Evolutionary conservation across 2,888 invertebrate species (phyloP), one percentile per base, ranked within the genome.

Genomic region (Orchestes rusci): DNA sequence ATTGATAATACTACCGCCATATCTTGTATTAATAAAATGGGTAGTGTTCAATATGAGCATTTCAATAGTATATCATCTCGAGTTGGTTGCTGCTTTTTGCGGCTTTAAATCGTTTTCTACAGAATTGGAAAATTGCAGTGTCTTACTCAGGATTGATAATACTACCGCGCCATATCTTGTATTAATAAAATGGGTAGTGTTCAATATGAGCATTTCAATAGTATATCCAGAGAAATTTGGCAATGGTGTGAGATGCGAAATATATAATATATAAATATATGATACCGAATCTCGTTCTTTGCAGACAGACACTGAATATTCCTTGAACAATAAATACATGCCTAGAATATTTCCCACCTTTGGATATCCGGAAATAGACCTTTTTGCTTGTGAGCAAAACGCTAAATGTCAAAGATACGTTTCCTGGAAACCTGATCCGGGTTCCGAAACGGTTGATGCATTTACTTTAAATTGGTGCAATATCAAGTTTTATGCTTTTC

Each of bases 401-500:
- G 28, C 39, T n/a, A 59, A 59, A 47, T 59, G 57, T 28, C n/a
- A 34, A 19, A 50, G 39, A 36, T 59, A 49, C 40, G 28, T 57
- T n/a, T 60, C 57, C 3, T 59, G 58, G 53, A 34, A 46, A 17
- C 29, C 36, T 30, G 55, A 57, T 34, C 56, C 57, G 33, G 37
- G 45, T 4, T 48, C 56, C 1, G 12, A 38, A 2, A 48, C 45
- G 2, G 43, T 58, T 1, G 56, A 58, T 35, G 58, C 59, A 1
- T 59, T 59, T 41, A 58, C 52, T 12, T 49, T 37, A 36, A n/a
- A 15, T 34, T 39, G 51, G 52, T 16, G 52, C 5, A 23, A 44
- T 20, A 8, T 20, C 13, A 23, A 32, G 8, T 39, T 32, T 45
- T 61, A 57, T 43, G 60, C 59, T 4, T 60, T 59, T 18, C 56